Evolutionary conservation across 2,113 vertebrate genomes (phyloP).

Genomic region (Artemisiospiza belli): DNA sequence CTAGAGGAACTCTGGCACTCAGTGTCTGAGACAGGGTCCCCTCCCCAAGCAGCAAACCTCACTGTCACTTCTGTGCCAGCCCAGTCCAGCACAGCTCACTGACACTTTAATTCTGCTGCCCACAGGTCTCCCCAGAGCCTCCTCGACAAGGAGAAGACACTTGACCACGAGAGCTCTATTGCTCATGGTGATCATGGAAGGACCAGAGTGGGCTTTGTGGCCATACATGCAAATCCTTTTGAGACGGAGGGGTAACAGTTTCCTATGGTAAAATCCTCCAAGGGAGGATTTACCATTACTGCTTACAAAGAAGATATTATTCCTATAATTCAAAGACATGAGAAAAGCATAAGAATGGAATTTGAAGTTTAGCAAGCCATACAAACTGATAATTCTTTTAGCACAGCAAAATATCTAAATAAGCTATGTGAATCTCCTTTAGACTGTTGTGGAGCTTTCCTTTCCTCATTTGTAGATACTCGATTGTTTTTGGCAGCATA

Average conservation of each 20-base stretch:
- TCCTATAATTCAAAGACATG: background rate
- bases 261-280: background rate
- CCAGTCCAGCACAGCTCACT: background rate
- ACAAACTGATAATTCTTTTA: background rate
- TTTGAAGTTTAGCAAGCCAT: background rate
- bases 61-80: fast-evolving
- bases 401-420: background rate
- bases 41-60: background rate
- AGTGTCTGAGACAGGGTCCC: background rate
- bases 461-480: background rate
- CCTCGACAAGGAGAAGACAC: background rate
- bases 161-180: background rate
- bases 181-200: background rate
- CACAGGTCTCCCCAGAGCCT: background rate
- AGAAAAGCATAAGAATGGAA: background rate
- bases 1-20: background rate
- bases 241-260: background rate
- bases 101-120: background rate
- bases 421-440: background rate
- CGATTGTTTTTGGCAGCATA: background rate
- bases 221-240: background rate
- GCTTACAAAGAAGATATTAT: background rate
- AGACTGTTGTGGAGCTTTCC: background rate
- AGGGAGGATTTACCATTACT: background rate
- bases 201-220: background rate